Base-by-base conservation (phyloP, 1,140 invertebrate species). In the Drosophila parvula region DNA sequence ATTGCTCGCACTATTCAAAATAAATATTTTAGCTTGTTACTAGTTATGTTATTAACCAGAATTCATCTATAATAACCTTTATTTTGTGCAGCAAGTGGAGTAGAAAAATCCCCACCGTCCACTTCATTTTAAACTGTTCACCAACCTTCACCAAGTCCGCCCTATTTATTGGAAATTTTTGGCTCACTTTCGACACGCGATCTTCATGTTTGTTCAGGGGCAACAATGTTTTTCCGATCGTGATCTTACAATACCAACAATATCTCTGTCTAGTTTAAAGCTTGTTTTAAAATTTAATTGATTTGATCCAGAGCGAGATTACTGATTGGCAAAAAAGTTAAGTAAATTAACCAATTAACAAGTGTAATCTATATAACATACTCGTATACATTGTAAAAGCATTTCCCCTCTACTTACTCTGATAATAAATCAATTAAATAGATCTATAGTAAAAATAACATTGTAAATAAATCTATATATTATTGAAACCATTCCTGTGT, bases 1-100 rank as follows among this genome's bases (percentile, higher is more conserved):
- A 76, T 60, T 91, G 84, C 44, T 90, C 79, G 57, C 61, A 58
- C 89, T 91, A 22, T n/a, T 7, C 3, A 48, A 27, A 58, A 44
- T 32, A 12, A 3, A 22, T 41, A 27, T 11, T 16, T 14, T 6
- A 16, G 1, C n/a, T 7, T 8, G 3, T n/a, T 0, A 0, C 38
- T 28, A 12, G n/a, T n/a, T n/a, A n/a, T n/a, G n/a, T n/a, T 28
- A 11, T 5, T 1, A 22, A 22, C 22, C 3, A 3, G 22, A 22
- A 22, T 22, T 28, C 11, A 16, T 18, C 28, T 0, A 7, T 14
- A 30, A 5, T 71, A 44, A 83, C 81, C 82, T 65, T 51, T 32
- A 78, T 85, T 14, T 36, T 41, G 22, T 76, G 68, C 58, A 86
- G 28, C 34, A 78, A 22, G 4, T 70, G 57, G 8, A 59, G 41